These are phyloP conservation scores for Festucalex cinctus DNA, from an alignment of 2,113 vertebrate genomes.

Conservation along the genomic window DNA sequence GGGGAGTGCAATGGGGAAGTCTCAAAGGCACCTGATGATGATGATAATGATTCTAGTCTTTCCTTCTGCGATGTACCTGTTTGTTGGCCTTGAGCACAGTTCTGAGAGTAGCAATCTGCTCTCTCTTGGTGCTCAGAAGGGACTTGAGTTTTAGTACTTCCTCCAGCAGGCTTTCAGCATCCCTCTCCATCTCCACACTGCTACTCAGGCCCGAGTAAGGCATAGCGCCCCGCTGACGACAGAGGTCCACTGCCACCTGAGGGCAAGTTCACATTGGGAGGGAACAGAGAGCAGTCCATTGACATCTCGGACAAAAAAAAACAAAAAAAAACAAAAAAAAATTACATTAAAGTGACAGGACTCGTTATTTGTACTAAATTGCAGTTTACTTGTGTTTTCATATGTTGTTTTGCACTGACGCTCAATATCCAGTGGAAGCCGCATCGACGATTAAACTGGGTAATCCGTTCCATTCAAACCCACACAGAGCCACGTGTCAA, in stretches of 20 bases:
- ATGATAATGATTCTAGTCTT: neutral
- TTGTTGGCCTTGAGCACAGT: conserved; percentile 87
- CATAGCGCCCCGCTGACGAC: conserved; percentile 70
- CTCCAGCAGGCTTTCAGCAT: conserved; percentile 76
- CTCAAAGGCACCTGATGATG: too few relatives aligned
- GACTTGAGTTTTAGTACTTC: conserved; percentile 83
- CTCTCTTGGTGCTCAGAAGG: conserved; percentile 82
- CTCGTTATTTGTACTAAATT: neutral
- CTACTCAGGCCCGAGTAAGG: conserved; percentile 57
- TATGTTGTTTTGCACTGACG: neutral
- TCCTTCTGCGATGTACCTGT: conserved; percentile 67
- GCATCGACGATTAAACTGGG: conserved; percentile 26
- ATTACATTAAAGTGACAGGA: neutral
- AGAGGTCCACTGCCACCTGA: conserved; percentile 76
- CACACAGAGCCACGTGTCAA: conserved; percentile 30
- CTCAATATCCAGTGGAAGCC: conserved; percentile 9
- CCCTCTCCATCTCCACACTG: conserved; percentile 69
- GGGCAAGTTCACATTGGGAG: neutral
- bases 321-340: too few relatives aligned
- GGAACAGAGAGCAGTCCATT: neutral
- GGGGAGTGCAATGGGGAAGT: too few relatives aligned
- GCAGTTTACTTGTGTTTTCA: neutral
- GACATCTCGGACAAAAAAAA: neutral
- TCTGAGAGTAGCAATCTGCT: conserved; percentile 83
- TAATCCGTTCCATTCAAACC: conserved; percentile 53